A percentile compares a stretch with the other conserved stretches of the same genome.
These are phyloP conservation scores for Odontomachus brunneus DNA, from an alignment of 1,140 invertebrate species.

Conservation along the genomic window DNA sequence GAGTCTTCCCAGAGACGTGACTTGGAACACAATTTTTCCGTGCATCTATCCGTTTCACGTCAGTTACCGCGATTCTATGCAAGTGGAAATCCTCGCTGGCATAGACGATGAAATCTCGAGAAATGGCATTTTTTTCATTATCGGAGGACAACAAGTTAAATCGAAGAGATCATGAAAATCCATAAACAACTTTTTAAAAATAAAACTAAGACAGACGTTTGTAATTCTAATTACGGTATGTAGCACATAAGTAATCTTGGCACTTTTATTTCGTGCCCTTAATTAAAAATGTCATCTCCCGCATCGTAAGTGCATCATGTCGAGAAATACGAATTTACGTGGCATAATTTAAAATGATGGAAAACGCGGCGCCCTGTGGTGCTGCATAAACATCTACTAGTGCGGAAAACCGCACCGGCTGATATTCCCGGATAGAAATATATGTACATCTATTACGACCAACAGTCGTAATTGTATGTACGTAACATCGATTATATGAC, in stretches of 20 bases:
- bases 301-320: background rate
- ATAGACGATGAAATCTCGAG: background rate
- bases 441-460: conserved; percentile 50
- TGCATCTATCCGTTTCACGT: background rate
- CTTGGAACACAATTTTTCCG: conserved; percentile 51
- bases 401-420: background rate
- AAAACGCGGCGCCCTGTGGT: conserved; percentile 9
- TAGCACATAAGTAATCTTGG: background rate
- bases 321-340: background rate
- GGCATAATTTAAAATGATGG: conserved; percentile 11
- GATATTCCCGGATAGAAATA: conserved; percentile 29
- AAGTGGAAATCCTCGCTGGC: background rate
- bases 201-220: no score
- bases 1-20: conserved; percentile 56
- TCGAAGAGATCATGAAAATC: no score
- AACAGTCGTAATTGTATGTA: conserved; percentile 35
- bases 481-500: conserved; percentile 48
- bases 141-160: background rate
- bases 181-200: no score
- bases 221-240: no score
- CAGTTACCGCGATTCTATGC: conserved; percentile 6
- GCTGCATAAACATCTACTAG: background rate
- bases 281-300: background rate
- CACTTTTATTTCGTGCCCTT: no score
- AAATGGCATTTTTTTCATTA: background rate